Percentiles rank a stretch among this genome's conserved stretches.
Evolutionary conservation across 1,140 invertebrate species (phyloP).

Genomic region (Steinernema khuongi): DNA sequence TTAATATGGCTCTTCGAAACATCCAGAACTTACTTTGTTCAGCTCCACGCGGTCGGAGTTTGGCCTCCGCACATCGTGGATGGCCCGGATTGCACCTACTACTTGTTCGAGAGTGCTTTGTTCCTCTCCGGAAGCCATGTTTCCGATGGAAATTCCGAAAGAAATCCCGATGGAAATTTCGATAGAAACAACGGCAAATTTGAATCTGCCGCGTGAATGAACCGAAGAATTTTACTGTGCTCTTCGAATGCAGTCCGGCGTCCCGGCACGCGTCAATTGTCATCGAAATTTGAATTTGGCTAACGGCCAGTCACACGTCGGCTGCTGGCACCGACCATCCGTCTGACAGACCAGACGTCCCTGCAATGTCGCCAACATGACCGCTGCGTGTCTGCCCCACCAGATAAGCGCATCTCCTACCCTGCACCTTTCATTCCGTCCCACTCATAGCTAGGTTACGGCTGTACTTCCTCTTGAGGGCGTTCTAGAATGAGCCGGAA

Average conservation of each 20-base stretch:
- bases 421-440: no score
- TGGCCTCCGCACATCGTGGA: neutral
- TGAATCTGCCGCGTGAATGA: neutral
- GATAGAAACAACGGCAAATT: no score
- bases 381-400: no score
- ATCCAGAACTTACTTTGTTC: neutral
- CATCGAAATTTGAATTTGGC: conserved; percentile 5
- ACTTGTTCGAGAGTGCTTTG: neutral
- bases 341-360: no score
- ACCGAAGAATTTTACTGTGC: neutral
- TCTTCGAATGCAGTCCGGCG: neutral
- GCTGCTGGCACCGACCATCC: neutral
- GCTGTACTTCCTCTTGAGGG: no score
- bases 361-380: no score
- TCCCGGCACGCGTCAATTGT: neutral
- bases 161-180: no score
- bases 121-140: neutral
- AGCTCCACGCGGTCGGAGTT: neutral
- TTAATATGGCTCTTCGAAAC: neutral
- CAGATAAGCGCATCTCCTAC: no score
- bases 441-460: no score
- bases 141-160: neutral
- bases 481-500: no score
- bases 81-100: neutral
- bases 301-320: neutral